Evolutionary conservation across 2,113 vertebrate species (phyloP).

Genomic region (Anolis sagrei): DNA sequence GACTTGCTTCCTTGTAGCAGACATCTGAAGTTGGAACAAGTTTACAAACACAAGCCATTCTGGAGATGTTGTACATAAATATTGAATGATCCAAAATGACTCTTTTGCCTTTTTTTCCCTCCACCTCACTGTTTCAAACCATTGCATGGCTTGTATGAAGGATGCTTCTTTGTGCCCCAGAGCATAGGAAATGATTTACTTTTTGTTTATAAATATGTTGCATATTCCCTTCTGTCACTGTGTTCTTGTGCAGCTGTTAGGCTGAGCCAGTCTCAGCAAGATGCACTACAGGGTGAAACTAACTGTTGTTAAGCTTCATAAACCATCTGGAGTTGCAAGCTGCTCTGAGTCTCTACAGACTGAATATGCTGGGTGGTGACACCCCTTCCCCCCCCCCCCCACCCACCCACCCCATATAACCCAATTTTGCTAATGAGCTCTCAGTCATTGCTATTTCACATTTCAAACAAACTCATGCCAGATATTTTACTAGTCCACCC

Average conservation of each 20-base stretch:
- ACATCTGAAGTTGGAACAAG: not conserved
- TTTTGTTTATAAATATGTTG: conserved; percentile 71
- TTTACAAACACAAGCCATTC: not conserved
- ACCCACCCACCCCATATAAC: not conserved
- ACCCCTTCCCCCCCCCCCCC: not conserved
- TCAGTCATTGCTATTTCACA: not conserved
- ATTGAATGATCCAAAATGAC: conserved; percentile 10
- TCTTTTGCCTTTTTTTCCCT: not conserved
- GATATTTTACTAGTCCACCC: not conserved
- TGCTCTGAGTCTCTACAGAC: conserved; percentile 51
- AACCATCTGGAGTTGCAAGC: conserved; percentile 73
- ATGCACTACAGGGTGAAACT: conserved; percentile 65
- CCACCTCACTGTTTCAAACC: conserved; percentile 27
- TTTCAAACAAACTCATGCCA: not conserved
- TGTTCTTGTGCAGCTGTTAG: conserved; percentile 69
- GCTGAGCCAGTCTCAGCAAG: conserved; percentile 66
- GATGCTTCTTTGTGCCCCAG: conserved; percentile 49
- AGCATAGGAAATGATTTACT: conserved; percentile 65
- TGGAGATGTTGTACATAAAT: not conserved
- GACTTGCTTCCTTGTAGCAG: not conserved
- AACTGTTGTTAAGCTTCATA: conserved; percentile 59
- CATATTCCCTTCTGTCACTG: conserved; percentile 71
- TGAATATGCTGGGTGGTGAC: conserved; percentile 27
- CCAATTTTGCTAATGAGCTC: not conserved
- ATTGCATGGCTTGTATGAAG: conserved; percentile 29